Base-by-base conservation (phyloP, 2,797 vertebrate genomes). In the Pelobates cultripes region DNA sequence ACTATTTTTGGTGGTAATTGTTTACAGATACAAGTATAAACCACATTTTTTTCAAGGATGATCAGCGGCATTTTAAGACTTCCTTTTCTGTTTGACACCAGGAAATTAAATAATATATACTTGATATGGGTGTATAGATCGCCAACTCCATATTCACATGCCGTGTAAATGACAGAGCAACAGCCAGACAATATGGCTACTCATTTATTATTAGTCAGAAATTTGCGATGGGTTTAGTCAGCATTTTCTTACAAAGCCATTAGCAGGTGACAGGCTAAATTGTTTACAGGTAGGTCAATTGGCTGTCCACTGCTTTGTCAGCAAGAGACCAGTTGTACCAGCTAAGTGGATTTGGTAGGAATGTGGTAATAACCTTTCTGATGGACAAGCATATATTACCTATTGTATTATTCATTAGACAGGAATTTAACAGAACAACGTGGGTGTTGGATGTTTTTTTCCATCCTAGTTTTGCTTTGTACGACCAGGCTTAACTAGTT, bases 151-250 rank as follows among this genome's bases (percentile, higher is more conserved):
- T 28, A 28, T 28, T 28, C 28, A 28, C 28, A 28, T 28, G 43
- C 51, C 41, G 43, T 2, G 14, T 47, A 43, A 13, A 61, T 44
- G 74, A 82, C 40, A 5, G 28, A 10, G 60, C 72, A 44, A 67
- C 74, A 57, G 57, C 17, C 73, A 17, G 14, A 53, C 7, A 57
- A 12, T 12, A 14, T 2, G 40, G 68, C 47, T 60, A 43, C 77
- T 57, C 41, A 67, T 72, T 72, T 43, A 14, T 41, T 41, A 67
- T 82, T 77, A 60, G 17, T 68, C 45, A 82, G 47, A 4, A 13
- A 43, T 43, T 14, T 44, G n/a, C 9, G 17, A 43, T 43, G 13
- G 53, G 13, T 41, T 47, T 8, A 45, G 43, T 47, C 53, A 43
- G 53, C 7, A 9, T 14, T 42, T 12, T 42, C 7, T 75, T 15